Evolutionary conservation across 2,888 invertebrate species (phyloP).

Genomic region (Hesperia comma): DNA sequence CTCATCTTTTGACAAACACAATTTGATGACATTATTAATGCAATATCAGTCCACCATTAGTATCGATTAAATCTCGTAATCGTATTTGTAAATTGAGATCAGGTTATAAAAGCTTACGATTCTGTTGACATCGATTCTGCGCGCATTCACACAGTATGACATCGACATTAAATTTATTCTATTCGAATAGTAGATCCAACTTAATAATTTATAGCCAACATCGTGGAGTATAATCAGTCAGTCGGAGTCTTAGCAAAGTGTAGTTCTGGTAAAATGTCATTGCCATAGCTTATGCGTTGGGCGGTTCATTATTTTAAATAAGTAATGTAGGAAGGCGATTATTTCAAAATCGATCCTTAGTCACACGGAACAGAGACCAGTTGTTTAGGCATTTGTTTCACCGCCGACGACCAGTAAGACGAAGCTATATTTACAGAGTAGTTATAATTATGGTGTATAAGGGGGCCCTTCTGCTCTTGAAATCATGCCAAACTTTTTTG

Average conservation of each 20-base stretch:
- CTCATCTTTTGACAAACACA: no score
- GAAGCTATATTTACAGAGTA: no score
- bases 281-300: slow-evolving; percentile 43
- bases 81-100: no score
- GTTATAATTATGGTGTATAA: no score
- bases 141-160: neutral
- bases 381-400: slow-evolving; percentile 1
- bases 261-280: slow-evolving; percentile 45
- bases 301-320: slow-evolving; percentile 40
- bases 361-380: slow-evolving; percentile 46
- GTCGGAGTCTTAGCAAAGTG: slow-evolving; percentile 34
- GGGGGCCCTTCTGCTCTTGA: no score
- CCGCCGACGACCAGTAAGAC: neutral
- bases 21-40: no score
- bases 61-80: no score
- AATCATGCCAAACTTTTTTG: no score
- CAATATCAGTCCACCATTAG: no score
- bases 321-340: slow-evolving; percentile 44
- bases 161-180: slow-evolving; percentile 1
- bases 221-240: slow-evolving; percentile 26
- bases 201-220: slow-evolving; percentile 29
- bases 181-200: slow-evolving; percentile 12
- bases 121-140: neutral
- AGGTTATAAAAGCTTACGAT: no score
- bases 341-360: slow-evolving; percentile 48